Base-by-base conservation (phyloP, 2,888 invertebrate species). In the Cataglyphis albicans region DNA sequence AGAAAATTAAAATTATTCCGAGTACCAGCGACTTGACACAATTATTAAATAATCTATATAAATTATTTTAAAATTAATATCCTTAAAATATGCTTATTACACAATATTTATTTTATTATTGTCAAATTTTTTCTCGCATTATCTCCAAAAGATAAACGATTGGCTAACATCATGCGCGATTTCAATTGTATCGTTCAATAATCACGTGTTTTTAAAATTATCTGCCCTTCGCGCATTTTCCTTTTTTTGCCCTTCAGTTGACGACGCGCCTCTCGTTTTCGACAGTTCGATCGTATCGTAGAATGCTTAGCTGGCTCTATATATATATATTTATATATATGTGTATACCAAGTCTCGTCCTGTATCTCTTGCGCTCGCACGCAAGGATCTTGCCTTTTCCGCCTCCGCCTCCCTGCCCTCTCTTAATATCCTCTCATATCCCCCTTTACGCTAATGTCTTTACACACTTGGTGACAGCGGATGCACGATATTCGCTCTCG, bases 241-340 rank as follows among this genome's bases (percentile, higher is more conserved):
- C 25, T 64, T 55, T 52, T 52, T 38, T n/a, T 52, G 10, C 9
- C 15, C 4, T 6, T 67, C 2, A 32, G 12, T 41, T n/a, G n/a
- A 4, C 57, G 29, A 59, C 73, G 70, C 78, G 52, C 29, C 72
- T 85, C 84, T 89, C 88, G 88, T 88, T 15, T 67, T 88, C 88
- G 88, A 88, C 89, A 85, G 86, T 91, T 91, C 92, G 92, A 93
- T 90, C 87, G 91, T 91, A 76, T 92, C 91, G 91, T 91, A 90
- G 93, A 93, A 93, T 93, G 93, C 93, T 93, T 93, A 93, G 92
- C 92, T 93, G 93, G 92, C 92, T 93, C 92, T 94, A 92, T 78
- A 32, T 59, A 18, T 78, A 32, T 44, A 12, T 65, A 38, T 41
- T 41, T 78, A 29, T 57, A 52, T 70, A 78, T 78, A 70, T 93